A percentile compares a stretch with the other conserved stretches of the same genome.
Conservation (phyloP, 1,140 invertebrate species). For the Diachasma alloeum region DNA sequence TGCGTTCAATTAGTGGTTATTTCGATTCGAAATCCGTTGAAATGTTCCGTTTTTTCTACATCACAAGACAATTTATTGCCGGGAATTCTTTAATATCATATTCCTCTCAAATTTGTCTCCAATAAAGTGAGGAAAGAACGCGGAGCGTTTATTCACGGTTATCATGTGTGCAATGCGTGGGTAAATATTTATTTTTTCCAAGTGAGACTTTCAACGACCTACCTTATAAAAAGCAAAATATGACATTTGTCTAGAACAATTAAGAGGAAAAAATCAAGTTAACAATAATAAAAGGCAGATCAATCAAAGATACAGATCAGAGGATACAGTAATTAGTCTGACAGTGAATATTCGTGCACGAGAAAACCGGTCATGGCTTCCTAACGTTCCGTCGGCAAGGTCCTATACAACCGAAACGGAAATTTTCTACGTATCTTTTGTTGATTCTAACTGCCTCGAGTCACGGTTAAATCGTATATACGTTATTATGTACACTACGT, state of each 20-base stretch:
- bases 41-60: neutral
- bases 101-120: neutral
- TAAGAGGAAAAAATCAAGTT: neutral
- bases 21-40: neutral
- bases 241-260: neutral
- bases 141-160: too few relatives aligned
- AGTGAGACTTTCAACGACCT: neutral
- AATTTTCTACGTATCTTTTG: slow-evolving; percentile 5
- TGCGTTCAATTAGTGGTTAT: neutral
- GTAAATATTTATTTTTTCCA: neutral
- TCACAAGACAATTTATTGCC: neutral
- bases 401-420: slow-evolving; percentile 1
- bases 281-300: neutral
- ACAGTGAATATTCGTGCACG: slow-evolving; percentile 10
- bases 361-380: slow-evolving; percentile 13
- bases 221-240: neutral
- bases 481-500: slow-evolving; percentile 52
- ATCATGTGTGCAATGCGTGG: neutral
- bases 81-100: neutral
- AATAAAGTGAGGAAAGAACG: neutral
- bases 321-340: slow-evolving; percentile 9
- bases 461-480: slow-evolving; percentile 41
- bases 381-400: slow-evolving; percentile 8
- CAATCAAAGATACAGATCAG: slow-evolving; percentile 6
- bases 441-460: slow-evolving; percentile 35